Percentiles rank a stretch among this genome's conserved stretches.
These are phyloP conservation scores for Heliconius ismenius DNA, from an alignment of 2,888 invertebrate genomes.

Conservation along the genomic window DNA sequence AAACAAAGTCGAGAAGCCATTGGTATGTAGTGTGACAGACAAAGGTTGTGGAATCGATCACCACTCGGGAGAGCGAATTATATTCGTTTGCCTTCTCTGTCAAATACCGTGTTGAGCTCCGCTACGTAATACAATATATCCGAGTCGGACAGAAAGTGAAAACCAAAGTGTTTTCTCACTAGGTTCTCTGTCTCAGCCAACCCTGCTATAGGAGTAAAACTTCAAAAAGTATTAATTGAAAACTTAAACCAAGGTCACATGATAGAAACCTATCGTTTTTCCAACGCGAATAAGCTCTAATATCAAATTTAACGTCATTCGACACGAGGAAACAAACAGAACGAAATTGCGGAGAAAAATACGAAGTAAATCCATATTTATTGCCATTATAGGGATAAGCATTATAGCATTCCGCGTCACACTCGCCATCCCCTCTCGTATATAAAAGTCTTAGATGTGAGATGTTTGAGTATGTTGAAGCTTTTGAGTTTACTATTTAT, in stretches of 20 bases:
- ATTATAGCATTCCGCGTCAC: constrained; percentile 34
- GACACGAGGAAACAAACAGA: constrained; percentile 5
- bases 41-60: not conserved
- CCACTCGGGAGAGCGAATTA: not conserved
- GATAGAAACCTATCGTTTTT: not conserved
- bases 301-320: not conserved
- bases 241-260: not conserved
- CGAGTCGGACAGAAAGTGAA: not conserved
- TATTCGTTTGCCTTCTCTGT: not conserved
- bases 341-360: constrained; percentile 14
- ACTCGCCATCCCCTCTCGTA: constrained; percentile 2
- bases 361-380: constrained; percentile 32
- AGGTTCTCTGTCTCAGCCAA: not conserved
- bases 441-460: constrained; percentile 7
- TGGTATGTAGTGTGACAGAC: too few relatives aligned
- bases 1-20: too few relatives aligned
- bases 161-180: not conserved
- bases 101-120: not conserved
- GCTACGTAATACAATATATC: too few relatives aligned
- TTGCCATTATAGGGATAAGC: constrained; percentile 27
- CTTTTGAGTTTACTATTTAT: not conserved
- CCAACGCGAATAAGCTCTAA: not conserved
- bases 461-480: not conserved
- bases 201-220: too few relatives aligned
- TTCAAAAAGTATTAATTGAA: not conserved